phyloP scores from a whole-genome alignment of 2,888 invertebrate genomes.

The Loripinus fragilis region DNA sequence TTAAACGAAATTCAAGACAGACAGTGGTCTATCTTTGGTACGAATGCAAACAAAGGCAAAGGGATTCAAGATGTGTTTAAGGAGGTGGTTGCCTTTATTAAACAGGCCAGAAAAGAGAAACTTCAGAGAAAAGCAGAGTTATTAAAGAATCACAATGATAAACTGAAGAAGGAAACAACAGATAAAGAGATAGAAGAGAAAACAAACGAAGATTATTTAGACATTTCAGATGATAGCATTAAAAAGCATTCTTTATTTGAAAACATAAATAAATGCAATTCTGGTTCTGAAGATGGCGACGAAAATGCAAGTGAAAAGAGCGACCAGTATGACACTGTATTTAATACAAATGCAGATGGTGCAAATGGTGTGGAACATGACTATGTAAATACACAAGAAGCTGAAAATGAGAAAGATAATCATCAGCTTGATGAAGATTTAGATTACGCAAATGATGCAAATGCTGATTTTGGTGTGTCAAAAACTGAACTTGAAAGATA shows the following conservation, averaged over 20 bases:
- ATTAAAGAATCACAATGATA: conserved; percentile 10
- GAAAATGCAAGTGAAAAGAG: neutral
- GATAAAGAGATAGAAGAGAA: conserved; percentile 3
- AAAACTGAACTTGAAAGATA: neutral
- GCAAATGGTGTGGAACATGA: neutral
- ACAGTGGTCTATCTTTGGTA: conserved; percentile 44
- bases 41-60: conserved; percentile 29
- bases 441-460: neutral
- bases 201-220: neutral
- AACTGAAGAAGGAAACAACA: neutral
- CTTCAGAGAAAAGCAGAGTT: conserved; percentile 13
- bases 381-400: neutral
- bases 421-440: conserved; percentile 2
- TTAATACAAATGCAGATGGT: neutral
- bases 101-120: conserved; percentile 47
- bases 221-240: neutral
- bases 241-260: conserved; percentile 8
- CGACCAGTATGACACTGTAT: conserved; percentile 15
- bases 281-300: conserved; percentile 3
- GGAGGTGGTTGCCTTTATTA: conserved; percentile 49
- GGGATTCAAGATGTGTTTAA: conserved; percentile 37
- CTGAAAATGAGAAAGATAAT: neutral
- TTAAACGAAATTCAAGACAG: conserved; percentile 36
- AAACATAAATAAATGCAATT: neutral
- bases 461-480: neutral